These are phyloP conservation scores for Dendroctonus valens DNA, from an alignment of 1,140 invertebrate species.

Conservation along the genomic window DNA sequence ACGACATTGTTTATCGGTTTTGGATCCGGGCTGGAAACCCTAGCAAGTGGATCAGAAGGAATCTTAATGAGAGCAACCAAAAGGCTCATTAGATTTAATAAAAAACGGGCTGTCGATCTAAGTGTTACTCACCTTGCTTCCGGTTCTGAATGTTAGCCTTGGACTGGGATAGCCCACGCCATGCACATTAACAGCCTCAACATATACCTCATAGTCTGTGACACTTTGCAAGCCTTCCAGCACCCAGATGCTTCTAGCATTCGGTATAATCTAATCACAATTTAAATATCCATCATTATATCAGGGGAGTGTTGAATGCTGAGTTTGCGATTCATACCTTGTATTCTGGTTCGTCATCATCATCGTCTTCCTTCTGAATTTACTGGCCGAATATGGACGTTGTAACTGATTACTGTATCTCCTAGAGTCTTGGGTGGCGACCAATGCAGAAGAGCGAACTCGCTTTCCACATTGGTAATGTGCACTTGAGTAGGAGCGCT, in stretches of 20 bases:
- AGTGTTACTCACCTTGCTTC: conserved; percentile 55
- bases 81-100: not conserved
- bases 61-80: conserved; percentile 22
- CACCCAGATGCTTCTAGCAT: conserved; percentile 66
- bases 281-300: not conserved
- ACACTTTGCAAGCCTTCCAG: conserved; percentile 70
- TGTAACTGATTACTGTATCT: conserved; percentile 70
- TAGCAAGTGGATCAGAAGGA: conserved; percentile 39
- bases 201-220: conserved; percentile 77
- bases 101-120: not conserved
- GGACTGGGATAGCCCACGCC: conserved; percentile 72
- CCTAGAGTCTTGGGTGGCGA: conserved; percentile 64
- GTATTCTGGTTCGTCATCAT: conserved; percentile 46
- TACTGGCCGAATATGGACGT: conserved; percentile 60
- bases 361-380: conserved; percentile 47
- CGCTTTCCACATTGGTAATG: conserved; percentile 68
- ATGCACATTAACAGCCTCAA: conserved; percentile 77
- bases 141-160: conserved; percentile 71
- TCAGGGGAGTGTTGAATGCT: not conserved
- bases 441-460: conserved; percentile 79
- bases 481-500: conserved; percentile 65
- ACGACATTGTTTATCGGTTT: conserved; percentile 62
- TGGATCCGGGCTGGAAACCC: conserved; percentile 44
- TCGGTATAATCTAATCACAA: conserved; percentile 26
- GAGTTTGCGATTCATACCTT: conserved; percentile 30